Conservation (phyloP, 2,797 vertebrate genomes). For the Myotis daubentonii region DNA sequence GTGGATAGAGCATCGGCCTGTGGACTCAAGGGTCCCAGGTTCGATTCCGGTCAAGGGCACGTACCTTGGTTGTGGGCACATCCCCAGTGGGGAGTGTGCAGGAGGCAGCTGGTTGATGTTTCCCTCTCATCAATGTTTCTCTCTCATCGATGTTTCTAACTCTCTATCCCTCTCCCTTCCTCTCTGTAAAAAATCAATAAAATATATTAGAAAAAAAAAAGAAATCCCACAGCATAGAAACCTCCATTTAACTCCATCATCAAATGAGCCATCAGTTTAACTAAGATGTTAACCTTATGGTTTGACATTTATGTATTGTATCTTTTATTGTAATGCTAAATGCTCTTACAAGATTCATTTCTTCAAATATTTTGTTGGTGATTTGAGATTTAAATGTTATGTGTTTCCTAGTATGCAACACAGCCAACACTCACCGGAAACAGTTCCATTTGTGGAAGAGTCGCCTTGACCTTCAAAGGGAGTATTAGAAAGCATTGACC, state of each 20-base stretch:
- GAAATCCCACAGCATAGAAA: background rate
- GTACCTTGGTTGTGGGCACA: too few relatives aligned
- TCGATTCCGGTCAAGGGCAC: too few relatives aligned
- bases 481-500: background rate
- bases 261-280: slow-evolving; percentile 15
- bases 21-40: too few relatives aligned
- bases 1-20: too few relatives aligned
- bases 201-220: background rate
- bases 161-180: too few relatives aligned
- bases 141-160: too few relatives aligned
- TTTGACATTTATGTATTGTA: background rate
- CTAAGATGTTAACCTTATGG: slow-evolving; percentile 6
- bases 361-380: background rate
- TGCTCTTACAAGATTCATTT: background rate
- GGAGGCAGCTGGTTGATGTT: too few relatives aligned
- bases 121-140: too few relatives aligned
- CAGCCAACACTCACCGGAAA: background rate
- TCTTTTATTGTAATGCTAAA: slow-evolving; percentile 6
- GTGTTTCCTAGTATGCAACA: background rate
- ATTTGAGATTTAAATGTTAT: background rate
- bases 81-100: too few relatives aligned
- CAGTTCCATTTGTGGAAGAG: background rate
- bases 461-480: background rate
- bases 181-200: too few relatives aligned
- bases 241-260: background rate